Evolutionary conservation across 1,140 invertebrate species (phyloP), one percentile per base, ranked within the genome.

Genomic region (Papilio dardanus): DNA sequence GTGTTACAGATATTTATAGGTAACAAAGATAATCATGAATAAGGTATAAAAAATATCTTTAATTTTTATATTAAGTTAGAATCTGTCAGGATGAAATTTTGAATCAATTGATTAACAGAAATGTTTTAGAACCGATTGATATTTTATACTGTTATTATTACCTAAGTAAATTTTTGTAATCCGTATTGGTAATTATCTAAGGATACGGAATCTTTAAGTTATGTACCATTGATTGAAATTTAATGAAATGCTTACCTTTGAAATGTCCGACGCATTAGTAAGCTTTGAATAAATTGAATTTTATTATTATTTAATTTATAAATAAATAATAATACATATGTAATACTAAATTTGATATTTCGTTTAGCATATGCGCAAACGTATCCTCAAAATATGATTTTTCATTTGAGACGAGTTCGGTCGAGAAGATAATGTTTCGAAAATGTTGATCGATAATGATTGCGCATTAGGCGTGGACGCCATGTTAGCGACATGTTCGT

Each of bases 401-500:
- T 28, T 62, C 14, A 62, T 62, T 28, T 62, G 21, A 62, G 24
- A 30, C 54, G 54, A 62, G 54, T 28, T 28, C 54, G 69, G 7
- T 2, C 69, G 69, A 71, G 30, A 28, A 28, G 69, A 77, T 79
- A 75, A 75, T 76, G 74, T 75, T 68, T 77, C 40, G 75, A 75
- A 81, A 78, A 78, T 74, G 46, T 54, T 69, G 66, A 77, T 80
- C 74, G 77, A 78, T 78, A 75, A 50, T 46, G 77, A 78, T 76
- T 76, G 69, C 75, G 76, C 54, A 65, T 74, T 77, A 74, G 79
- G 37, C 68, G 50, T 68, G 74, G 74, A 66, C 76, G 79, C 76
- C 79, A 78, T 81, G 79, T 81, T 77, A 74, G 42, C 69, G 37
- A 40, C 40, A 76, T 80, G 78, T 81, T 79, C 71, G 67, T 58